Evolutionary conservation across 2,888 invertebrate species (phyloP).

Genomic region (Chironomus riparius): DNA sequence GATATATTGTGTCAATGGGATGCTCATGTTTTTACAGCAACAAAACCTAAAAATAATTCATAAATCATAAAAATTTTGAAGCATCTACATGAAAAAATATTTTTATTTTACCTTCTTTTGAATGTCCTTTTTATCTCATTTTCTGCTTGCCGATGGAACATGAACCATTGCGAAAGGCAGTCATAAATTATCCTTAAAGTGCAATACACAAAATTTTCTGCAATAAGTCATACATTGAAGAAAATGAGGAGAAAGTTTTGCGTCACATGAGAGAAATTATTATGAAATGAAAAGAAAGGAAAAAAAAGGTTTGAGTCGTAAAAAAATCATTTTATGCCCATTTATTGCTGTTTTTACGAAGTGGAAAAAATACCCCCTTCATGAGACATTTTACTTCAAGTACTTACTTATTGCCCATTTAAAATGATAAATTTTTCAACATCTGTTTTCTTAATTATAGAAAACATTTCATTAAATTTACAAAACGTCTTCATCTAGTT

Average conservation of each 20-base stretch:
- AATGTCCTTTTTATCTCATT: background rate
- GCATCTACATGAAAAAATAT: too few species aligned
- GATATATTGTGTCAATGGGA: background rate
- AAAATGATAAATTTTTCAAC: background rate
- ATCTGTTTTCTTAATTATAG: constrained; percentile 15
- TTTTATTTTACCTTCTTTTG: background rate
- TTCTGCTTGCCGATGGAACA: background rate
- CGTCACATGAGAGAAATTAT: background rate
- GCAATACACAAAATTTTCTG: background rate
- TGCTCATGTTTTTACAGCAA: background rate
- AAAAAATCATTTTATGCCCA: background rate
- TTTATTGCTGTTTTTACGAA: background rate
- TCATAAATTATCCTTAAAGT: constrained; percentile 17
- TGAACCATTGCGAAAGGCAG: constrained; percentile 5
- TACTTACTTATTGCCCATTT: background rate
- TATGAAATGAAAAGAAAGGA: too few species aligned
- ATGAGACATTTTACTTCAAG: background rate
- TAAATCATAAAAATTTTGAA: constrained; percentile 8
- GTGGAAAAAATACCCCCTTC: background rate
- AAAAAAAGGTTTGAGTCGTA: constrained; percentile 14
- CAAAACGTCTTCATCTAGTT: background rate
- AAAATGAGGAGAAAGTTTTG: background rate
- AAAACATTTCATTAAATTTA: background rate
- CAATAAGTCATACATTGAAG: constrained; percentile 3
- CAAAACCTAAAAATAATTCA: constrained; percentile 16